phyloP scores from a whole-genome alignment of 1,140 invertebrate species.

The Temnothorax curvispinosus region DNA sequence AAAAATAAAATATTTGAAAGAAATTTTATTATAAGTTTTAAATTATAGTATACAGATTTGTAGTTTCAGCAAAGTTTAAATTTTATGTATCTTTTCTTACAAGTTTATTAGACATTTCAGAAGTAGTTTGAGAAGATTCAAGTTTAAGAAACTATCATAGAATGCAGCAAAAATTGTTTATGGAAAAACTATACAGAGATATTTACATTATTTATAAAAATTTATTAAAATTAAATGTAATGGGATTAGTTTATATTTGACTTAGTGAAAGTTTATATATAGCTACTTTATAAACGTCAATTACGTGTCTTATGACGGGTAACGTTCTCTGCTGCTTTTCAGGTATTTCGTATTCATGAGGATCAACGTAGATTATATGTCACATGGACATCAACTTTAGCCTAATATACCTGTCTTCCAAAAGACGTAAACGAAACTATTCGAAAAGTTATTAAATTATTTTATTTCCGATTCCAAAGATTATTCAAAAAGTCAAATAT shows the following conservation, averaged over 20 bases:
- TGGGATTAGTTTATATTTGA: conserved; percentile 2
- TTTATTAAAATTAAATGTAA: conserved; percentile 10
- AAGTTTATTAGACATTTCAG: neutral
- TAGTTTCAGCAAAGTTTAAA: neutral
- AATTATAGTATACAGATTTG: neutral
- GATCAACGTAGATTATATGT: conserved; percentile 75
- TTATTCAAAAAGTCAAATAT: neutral
- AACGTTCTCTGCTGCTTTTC: conserved; percentile 34
- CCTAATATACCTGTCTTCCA: conserved; percentile 20
- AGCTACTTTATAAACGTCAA: conserved; percentile 46
- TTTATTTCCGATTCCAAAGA: neutral
- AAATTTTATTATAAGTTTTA: neutral
- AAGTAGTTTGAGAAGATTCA: neutral
- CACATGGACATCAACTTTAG: conserved; percentile 51
- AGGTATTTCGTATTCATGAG: conserved; percentile 67
- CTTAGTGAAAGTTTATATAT: conserved; percentile 26
- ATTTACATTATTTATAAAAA: neutral
- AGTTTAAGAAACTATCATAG: neutral
- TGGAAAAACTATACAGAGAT: neutral
- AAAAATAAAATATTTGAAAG: conserved; percentile 17
- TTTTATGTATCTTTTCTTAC: neutral
- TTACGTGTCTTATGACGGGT: conserved; percentile 36
- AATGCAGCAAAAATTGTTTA: neutral
- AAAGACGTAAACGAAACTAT: conserved; percentile 25
- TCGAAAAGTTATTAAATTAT: conserved; percentile 40